Conservation (phyloP, 2,888 invertebrate species). For the Leistus spinibarbis region DNA sequence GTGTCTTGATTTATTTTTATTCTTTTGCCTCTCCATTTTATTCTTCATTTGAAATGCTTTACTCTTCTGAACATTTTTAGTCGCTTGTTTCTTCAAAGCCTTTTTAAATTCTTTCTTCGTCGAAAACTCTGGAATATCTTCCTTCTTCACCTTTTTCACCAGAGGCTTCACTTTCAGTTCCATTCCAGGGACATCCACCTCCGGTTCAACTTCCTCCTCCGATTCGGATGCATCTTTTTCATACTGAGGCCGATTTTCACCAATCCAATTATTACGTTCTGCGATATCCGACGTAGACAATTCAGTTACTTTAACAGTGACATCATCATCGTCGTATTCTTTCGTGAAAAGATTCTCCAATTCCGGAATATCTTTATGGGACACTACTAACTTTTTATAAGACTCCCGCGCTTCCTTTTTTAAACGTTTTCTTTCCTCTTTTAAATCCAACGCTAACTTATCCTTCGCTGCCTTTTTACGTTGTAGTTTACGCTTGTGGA, state of each 20-base stretch:
- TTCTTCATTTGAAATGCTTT: slow-evolving; percentile 78
- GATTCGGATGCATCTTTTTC: slow-evolving; percentile 44
- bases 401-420: slow-evolving; percentile 72
- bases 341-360: slow-evolving; percentile 70
- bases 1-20: slow-evolving; percentile 69
- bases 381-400: slow-evolving; percentile 75
- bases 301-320: slow-evolving; percentile 79
- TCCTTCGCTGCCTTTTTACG: slow-evolving; percentile 77
- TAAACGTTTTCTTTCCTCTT: slow-evolving; percentile 77
- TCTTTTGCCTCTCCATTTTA: slow-evolving; percentile 70
- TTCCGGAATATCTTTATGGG: slow-evolving; percentile 72
- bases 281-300: slow-evolving; percentile 72
- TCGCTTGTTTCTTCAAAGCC: slow-evolving; percentile 71
- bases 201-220: slow-evolving; percentile 48
- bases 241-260: slow-evolving; percentile 65
- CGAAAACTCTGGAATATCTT: slow-evolving; percentile 49
- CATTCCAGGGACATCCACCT: slow-evolving; percentile 59
- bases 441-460: slow-evolving; percentile 71
- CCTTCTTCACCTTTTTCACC: slow-evolving; percentile 47
- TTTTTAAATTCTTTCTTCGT: slow-evolving; percentile 74
- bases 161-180: slow-evolving; percentile 53
- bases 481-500: slow-evolving; percentile 79
- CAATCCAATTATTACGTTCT: slow-evolving; percentile 74
- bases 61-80: slow-evolving; percentile 76
- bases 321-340: slow-evolving; percentile 78